Evolutionary conservation across 92 coral and sea anemone species (phyloP).

Genomic region (Phenganax subtilis): DNA sequence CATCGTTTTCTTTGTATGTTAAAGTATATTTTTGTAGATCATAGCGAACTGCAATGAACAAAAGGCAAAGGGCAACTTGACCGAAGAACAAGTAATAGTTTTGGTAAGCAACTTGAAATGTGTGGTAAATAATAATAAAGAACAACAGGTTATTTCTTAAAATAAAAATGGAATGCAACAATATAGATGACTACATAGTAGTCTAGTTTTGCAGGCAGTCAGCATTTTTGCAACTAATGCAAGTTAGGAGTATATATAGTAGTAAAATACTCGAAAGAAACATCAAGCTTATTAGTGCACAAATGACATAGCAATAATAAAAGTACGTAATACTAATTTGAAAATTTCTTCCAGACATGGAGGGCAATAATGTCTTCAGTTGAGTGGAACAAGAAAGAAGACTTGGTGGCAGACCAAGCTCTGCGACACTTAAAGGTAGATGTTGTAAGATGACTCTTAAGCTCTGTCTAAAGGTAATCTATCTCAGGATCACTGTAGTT

Average conservation of each 20-base stretch:
- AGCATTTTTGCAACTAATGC: too few relatives aligned
- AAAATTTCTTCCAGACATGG: slow-evolving; percentile 69
- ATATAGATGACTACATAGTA: too few relatives aligned
- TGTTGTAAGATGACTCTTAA: background rate
- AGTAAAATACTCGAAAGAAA: too few relatives aligned
- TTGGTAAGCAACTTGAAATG: slow-evolving; percentile 52
- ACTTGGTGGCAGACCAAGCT: slow-evolving; percentile 91
- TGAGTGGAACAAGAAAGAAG: slow-evolving; percentile 99
- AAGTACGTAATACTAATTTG: background rate
- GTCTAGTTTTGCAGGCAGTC: too few relatives aligned
- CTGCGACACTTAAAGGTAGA: slow-evolving; percentile 83
- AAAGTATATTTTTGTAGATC: slow-evolving; percentile 55
- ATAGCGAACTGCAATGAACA: slow-evolving; percentile 69
- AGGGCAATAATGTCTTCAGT: slow-evolving; percentile 80
- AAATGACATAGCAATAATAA: too few relatives aligned
- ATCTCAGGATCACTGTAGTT: too few relatives aligned
- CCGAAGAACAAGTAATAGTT: slow-evolving; percentile 75
- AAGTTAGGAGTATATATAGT: too few relatives aligned
- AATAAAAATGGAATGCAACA: too few relatives aligned
- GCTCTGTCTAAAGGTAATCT: background rate
- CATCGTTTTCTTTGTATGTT: background rate
- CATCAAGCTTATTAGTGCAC: too few relatives aligned
- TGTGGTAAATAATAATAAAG: too few relatives aligned
- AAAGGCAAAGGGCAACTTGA: slow-evolving; percentile 62
- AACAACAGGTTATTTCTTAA: too few relatives aligned